phyloP scores from a whole-genome alignment of 2,797 vertebrate species.

The Zalophus californianus region DNA sequence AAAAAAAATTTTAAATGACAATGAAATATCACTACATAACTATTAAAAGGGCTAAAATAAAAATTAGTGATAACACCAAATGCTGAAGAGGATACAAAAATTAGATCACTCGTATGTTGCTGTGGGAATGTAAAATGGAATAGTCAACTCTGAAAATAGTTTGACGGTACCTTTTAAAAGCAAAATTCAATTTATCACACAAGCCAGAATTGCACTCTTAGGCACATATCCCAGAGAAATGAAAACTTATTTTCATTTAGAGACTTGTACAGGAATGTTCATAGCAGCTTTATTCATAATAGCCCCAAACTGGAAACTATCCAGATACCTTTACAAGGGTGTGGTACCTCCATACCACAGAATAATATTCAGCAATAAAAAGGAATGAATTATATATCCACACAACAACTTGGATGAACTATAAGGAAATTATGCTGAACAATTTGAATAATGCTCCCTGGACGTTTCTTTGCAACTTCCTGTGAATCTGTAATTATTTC shows the following conservation, averaged over 20 bases:
- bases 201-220: neutral
- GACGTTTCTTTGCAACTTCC: neutral
- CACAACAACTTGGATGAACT: neutral
- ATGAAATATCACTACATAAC: neutral
- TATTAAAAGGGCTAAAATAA: conserved; percentile 19
- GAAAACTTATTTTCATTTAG: conserved; percentile 45
- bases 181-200: neutral
- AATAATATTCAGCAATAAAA: conserved; percentile 45
- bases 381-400: conserved; percentile 31
- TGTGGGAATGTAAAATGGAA: conserved; percentile 5
- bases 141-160: neutral
- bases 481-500: conserved; percentile 4
- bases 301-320: conserved; percentile 37
- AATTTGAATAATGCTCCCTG: neutral
- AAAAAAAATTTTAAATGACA: neutral
- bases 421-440: conserved; percentile 45
- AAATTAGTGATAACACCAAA: neutral
- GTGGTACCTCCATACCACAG: neutral
- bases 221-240: conserved; percentile 24
- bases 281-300: conserved; percentile 50
- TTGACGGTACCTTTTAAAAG: conserved; percentile 27
- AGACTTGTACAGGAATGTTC: neutral
- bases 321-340: neutral
- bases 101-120: neutral
- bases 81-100: neutral